These are phyloP conservation scores for Drosophila demipolita DNA, from an alignment of 2,888 invertebrate species.

Conservation along the genomic window DNA sequence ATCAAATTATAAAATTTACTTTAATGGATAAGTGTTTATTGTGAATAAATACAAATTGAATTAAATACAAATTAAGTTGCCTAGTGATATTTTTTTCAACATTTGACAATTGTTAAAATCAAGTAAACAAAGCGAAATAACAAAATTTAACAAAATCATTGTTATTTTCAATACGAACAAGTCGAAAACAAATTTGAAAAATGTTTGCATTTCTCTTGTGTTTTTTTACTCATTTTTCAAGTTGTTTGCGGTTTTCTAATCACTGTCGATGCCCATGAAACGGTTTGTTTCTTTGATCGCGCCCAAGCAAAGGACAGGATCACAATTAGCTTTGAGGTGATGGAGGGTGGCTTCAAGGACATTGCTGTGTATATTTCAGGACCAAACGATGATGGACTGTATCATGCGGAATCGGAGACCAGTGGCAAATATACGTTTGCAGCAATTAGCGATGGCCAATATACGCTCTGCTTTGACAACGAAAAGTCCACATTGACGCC, in stretches of 20 bases:
- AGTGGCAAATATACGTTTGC: conserved; percentile 63
- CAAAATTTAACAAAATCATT: not conserved
- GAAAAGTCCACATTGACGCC: conserved; percentile 61
- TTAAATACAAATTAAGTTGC: not conserved
- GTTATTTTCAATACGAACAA: not conserved
- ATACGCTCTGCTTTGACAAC: conserved; percentile 64
- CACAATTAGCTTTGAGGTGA: conserved; percentile 62
- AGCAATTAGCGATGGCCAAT: conserved; percentile 41
- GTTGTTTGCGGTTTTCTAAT: conserved; percentile 42
- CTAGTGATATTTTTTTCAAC: not conserved
- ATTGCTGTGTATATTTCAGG: conserved; percentile 49
- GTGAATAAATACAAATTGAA: not conserved
- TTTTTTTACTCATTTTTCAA: conserved; percentile 4
- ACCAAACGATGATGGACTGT: conserved; percentile 38
- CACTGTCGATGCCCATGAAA: conserved; percentile 69
- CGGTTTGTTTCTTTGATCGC: conserved; percentile 58
- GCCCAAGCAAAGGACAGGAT: conserved; percentile 53
- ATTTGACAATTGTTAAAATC: not conserved
- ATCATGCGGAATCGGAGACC: conserved; percentile 39
- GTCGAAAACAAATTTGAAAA: conserved; percentile 14
- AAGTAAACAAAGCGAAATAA: not conserved
- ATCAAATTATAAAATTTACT: too few species aligned
- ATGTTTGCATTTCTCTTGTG: conserved; percentile 32
- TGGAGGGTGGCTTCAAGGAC: conserved; percentile 72
- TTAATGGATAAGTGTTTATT: too few species aligned